Evolutionary conservation across 2,797 vertebrate species (phyloP).

Genomic region (Urocyon cinereoargenteus): DNA sequence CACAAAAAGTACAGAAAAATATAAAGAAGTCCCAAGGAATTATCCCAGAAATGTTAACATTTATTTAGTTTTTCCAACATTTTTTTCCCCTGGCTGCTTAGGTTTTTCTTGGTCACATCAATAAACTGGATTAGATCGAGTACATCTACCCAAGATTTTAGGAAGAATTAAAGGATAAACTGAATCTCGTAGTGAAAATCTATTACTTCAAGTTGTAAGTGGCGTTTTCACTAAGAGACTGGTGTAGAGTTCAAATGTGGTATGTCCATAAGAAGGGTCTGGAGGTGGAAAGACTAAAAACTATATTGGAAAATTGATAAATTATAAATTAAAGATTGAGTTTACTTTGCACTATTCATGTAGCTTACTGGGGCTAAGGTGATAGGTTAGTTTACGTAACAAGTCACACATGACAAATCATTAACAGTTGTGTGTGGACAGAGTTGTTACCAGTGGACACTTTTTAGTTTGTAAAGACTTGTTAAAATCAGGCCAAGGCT

Average conservation of each 20-base stretch:
- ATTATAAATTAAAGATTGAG: conserved; percentile 23
- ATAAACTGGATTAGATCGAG: background rate
- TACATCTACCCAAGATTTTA: conserved; percentile 19
- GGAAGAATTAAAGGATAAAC: conserved; percentile 28
- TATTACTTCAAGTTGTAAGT: background rate
- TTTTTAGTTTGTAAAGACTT: conserved; percentile 48
- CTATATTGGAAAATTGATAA: conserved; percentile 24
- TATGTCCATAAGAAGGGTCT: background rate
- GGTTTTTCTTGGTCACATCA: conserved; percentile 9
- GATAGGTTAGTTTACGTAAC: background rate
- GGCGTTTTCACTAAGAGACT: background rate
- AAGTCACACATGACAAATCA: conserved; percentile 17
- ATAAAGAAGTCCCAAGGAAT: background rate
- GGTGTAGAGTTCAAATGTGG: background rate
- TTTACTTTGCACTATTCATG: background rate
- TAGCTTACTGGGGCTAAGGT: background rate
- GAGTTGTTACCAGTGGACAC: background rate
- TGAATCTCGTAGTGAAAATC: conserved; percentile 14
- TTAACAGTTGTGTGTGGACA: conserved; percentile 22
- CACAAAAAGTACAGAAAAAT: conserved; percentile 7
- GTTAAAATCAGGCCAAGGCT: conserved; percentile 22
- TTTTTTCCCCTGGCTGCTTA: background rate
- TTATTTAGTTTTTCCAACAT: conserved; percentile 14
- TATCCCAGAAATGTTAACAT: conserved; percentile 44
- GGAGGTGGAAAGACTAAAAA: background rate